Conservation (phyloP, 2,113 vertebrate species). For the Garra rufa region DNA sequence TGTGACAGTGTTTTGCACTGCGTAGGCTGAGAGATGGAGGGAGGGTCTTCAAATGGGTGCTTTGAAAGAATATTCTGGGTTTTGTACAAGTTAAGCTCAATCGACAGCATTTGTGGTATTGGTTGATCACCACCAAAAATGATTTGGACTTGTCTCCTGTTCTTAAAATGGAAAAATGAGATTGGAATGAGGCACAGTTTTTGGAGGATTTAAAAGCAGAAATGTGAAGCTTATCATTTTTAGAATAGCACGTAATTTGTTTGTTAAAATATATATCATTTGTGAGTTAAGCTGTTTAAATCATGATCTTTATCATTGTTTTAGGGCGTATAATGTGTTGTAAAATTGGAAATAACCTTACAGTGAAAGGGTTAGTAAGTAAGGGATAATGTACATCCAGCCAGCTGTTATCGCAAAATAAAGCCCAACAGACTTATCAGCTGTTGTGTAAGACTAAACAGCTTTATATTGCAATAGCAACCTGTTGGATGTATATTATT, state of each 20-base stretch:
- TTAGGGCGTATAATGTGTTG: neutral
- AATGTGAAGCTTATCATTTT: neutral
- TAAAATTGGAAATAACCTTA: neutral
- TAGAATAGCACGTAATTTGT: neutral
- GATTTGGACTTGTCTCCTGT: neutral
- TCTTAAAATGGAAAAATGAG: neutral
- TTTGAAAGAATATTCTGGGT: neutral
- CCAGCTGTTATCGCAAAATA: no score
- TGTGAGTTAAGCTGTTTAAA: neutral
- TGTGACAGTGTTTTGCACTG: neutral
- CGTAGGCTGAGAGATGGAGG: neutral
- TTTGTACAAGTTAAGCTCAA: neutral
- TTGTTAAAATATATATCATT: neutral
- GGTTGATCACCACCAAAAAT: neutral
- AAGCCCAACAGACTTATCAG: no score
- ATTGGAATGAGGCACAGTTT: no score
- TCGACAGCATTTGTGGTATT: neutral
- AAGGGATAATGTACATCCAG: no score
- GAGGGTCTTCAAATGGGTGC: neutral
- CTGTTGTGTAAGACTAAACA: no score
- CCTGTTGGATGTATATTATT: no score
- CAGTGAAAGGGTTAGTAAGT: no score
- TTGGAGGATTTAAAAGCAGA: neutral
- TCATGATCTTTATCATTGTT: neutral
- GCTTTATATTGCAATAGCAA: no score